A percentile compares a stretch with the other conserved stretches of the same genome.
Evolutionary conservation across 2,113 vertebrate species (phyloP).

Genomic region (Scopus umbretta): DNA sequence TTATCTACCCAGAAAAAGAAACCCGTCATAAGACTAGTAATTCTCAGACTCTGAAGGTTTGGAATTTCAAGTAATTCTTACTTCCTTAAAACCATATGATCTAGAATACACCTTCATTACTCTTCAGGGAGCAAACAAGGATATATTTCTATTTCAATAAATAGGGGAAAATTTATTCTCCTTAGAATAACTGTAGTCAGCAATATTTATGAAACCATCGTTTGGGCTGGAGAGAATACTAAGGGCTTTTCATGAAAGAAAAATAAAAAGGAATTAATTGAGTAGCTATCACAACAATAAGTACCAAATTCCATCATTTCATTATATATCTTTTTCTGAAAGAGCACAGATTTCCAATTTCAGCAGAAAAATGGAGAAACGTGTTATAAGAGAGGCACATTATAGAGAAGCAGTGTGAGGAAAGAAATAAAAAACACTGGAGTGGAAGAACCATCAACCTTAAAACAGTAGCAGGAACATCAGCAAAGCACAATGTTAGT

Average conservation of each 20-base stretch:
- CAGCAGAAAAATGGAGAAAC: background rate
- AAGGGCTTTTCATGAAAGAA: background rate
- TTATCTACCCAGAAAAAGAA: background rate
- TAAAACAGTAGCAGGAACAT: background rate
- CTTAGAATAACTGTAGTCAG: background rate
- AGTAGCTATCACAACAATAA: background rate
- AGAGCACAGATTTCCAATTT: background rate
- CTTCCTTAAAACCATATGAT: background rate
- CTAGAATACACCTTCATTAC: background rate
- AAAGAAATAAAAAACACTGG: background rate
- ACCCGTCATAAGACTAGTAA: background rate
- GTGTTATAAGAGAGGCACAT: background rate
- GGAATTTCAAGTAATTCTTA: background rate
- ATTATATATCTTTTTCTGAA: background rate
- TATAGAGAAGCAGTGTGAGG: background rate
- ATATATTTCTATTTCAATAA: background rate
- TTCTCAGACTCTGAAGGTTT: background rate
- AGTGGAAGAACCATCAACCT: background rate
- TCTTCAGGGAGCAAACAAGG: background rate
- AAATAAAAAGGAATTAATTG: background rate
- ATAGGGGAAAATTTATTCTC: background rate
- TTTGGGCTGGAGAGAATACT: background rate
- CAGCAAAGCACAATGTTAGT: background rate
- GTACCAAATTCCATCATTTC: background rate
- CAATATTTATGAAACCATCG: background rate